Conservation (phyloP, 2,797 vertebrate genomes). For the Diplodus puntazzo region DNA sequence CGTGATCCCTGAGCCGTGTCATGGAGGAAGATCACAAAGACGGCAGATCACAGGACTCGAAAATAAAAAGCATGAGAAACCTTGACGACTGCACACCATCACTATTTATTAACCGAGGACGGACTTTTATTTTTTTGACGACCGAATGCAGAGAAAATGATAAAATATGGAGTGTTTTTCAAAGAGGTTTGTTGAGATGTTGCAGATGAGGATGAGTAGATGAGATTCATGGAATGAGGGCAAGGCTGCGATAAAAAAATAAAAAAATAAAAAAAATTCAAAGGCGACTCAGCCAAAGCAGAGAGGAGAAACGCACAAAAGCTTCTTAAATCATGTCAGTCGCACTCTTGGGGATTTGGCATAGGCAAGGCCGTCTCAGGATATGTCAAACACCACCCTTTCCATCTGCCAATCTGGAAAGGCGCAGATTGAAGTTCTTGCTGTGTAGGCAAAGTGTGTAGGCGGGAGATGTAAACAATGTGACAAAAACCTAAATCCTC, state of each 20-base stretch:
- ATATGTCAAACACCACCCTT: conserved; percentile 74
- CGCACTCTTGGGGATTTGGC: conserved; percentile 76
- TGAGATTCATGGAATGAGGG: conserved; percentile 69
- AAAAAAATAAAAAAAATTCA: conserved; percentile 30
- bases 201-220: conserved; percentile 41
- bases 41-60: not conserved
- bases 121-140: conserved; percentile 6
- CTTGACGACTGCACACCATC: not conserved
- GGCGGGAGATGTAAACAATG: conserved; percentile 70
- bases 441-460: conserved; percentile 55
- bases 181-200: conserved; percentile 50
- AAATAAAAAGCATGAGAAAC: not conserved
- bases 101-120: conserved; percentile 5
- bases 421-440: conserved; percentile 60
- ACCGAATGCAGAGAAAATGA: not conserved
- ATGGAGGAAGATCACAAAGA: conserved; percentile 29
- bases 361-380: conserved; percentile 54
- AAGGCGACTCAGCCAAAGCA: conserved; percentile 61
- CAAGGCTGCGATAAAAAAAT: conserved; percentile 39
- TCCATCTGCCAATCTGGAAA: conserved; percentile 72
- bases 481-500: conserved; percentile 64
- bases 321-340: conserved; percentile 79
- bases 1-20: conserved; percentile 43
- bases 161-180: conserved; percentile 20
- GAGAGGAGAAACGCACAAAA: conserved; percentile 68